Evolutionary conservation across 2,113 vertebrate species (phyloP), one percentile per base, ranked within the genome.

Genomic region (pig (Sus scrofa)): DNA sequence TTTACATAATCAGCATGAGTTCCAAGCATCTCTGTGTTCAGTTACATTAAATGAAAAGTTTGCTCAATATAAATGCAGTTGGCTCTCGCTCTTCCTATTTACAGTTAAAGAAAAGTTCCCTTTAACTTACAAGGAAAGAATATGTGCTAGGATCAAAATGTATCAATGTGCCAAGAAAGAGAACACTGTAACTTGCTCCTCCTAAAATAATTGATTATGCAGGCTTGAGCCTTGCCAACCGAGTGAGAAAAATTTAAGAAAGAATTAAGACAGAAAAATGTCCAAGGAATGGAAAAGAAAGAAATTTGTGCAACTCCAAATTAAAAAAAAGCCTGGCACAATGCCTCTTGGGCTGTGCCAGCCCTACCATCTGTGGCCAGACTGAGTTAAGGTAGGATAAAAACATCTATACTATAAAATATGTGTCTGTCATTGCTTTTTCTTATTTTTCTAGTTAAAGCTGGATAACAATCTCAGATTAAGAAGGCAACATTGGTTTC

Each of bases 31-130:
- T 94, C 50, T 75, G 14, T 56, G 22, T 54, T 95, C 4, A 2
- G 50, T 91, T 90, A 78, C 32, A 88, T 97, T 85, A 26, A 39
- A 88, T 86, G 77, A 94, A 96, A 95, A 75, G 70, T 96, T 89
- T 91, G 18, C 34, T 86, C 58, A 84, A 50, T 83, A 77, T 70
- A 87, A 75, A 84, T 96, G 54, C 81, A 67, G 34, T 92, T 83
- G 90, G 60, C 52, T 95, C 18, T 89, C 39, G 30, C 52, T 37
- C 15, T 78, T 94, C 62, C 56, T 91, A 86, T 79, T 75, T 58
- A 91, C 68, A 93, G 27, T 89, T 30, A 74, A 54, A 27, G 74
- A 87, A 90, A 81, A 56, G 13, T 18, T 93, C 11, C 71, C 18
- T 90, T 86, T 95, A 83, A 52, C 86, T 83, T 97, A 95, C 74